Evolutionary conservation across 2,113 vertebrate species (phyloP), one percentile per base, ranked within the genome.

Genomic region (Plectropomus leopardus): DNA sequence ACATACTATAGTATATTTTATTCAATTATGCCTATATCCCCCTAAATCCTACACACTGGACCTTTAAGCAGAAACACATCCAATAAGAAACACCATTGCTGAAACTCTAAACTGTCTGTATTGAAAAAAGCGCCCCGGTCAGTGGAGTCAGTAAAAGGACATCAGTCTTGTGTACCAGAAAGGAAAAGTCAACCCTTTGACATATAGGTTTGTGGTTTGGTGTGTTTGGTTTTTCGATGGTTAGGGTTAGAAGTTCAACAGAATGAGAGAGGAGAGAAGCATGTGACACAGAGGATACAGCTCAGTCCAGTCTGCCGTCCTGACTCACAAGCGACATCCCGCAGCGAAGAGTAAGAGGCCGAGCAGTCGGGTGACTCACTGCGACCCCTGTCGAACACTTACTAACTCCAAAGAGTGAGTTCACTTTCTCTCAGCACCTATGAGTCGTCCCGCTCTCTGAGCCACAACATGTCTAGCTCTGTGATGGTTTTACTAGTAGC

Each of bases 241-340:
- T 78, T 51, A 24, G 71, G 80, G 86, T 83, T 63, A 87, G 64
- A 80, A 89, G 82, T 88, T 86, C 78, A 88, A 40, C 51, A 68
- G 51, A 71, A 60, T n/a, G 71, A 58, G 69, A 78, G 64, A 51
- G 15, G 16, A 67, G 60, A 73, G 40, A 65, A 51, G 51, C 53
- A 68, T 89, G 82, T 86, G 90, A 83, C 82, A 83, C 79, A 75
- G 65, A 89, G 77, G 83, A 92, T 78, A 83, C 77, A 75, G 80
- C 64, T 61, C 77, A 71, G 89, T 87, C 85, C 79, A 76, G 89
- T 92, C 90, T 91, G 68, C 61, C 26, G 28, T n/a, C 65, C 59
- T 94, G 93, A 95, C 85, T 95, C 94, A 95, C 58, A 30, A 24
- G 72, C 76, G 44, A 84, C 81, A 58, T 85, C 92, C 88, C 75